A percentile compares a stretch with the other conserved stretches of the same genome.
These are phyloP conservation scores for Lamellibrachia columna DNA, from an alignment of 2,888 invertebrate species.

Conservation along the genomic window DNA sequence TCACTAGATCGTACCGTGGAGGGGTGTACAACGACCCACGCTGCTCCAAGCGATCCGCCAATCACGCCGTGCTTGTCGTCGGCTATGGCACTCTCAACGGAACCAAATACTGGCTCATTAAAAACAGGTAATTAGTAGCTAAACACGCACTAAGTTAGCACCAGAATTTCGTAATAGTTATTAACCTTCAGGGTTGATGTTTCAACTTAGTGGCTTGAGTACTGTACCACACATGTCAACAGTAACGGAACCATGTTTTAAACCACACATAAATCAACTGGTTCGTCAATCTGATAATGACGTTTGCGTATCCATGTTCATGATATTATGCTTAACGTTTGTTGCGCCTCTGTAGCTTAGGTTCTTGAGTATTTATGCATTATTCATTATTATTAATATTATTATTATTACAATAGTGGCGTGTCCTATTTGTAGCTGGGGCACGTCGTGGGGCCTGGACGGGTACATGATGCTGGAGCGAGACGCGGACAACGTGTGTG, in stretches of 20 bases:
- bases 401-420: neutral
- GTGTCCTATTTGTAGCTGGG: neutral
- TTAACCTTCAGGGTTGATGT: too few relatives aligned
- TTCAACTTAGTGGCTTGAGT: too few relatives aligned
- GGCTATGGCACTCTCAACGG: conserved; percentile 79
- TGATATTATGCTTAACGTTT: too few relatives aligned
- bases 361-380: neutral
- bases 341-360: neutral
- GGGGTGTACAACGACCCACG: conserved; percentile 80
- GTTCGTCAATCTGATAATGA: too few relatives aligned
- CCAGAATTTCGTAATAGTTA: neutral
- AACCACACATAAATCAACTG: too few relatives aligned
- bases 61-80: conserved; percentile 86
- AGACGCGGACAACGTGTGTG: neutral
- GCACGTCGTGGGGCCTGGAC: neutral
- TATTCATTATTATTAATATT: neutral
- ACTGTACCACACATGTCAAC: too few relatives aligned
- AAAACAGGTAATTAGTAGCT: conserved; percentile 85
- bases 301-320: too few relatives aligned
- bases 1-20: conserved; percentile 13
- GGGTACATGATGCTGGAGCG: neutral
- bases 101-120: conserved; percentile 85
- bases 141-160: neutral
- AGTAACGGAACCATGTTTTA: too few relatives aligned
- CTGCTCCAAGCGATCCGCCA: conserved; percentile 76